These are phyloP conservation scores for Phalacrocorax carbo DNA, from an alignment of 2,113 vertebrate species.

Conservation along the genomic window DNA sequence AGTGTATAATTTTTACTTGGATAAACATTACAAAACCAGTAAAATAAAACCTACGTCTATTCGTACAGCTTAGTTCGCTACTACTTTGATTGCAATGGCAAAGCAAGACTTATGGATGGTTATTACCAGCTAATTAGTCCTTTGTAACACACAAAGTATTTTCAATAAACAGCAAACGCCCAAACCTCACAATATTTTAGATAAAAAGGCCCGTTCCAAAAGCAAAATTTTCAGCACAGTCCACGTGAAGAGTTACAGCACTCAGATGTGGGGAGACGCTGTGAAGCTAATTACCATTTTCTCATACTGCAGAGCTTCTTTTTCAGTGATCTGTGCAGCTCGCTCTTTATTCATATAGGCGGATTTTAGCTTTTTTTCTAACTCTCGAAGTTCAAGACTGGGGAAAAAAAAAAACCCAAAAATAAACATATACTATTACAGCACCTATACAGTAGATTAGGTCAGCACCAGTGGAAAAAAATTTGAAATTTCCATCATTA, in stretches of 20 bases:
- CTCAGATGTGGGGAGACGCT: neutral
- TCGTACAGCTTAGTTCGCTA: neutral
- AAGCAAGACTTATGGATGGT: neutral
- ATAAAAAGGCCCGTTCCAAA: neutral
- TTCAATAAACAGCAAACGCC: neutral
- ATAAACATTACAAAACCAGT: neutral
- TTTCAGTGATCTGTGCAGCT: slow-evolving; percentile 90
- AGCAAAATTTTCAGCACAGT: neutral
- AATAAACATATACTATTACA: neutral
- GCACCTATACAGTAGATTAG: too few relatives aligned
- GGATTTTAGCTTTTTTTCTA: slow-evolving; percentile 86
- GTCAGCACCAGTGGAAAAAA: neutral
- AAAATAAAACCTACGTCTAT: neutral
- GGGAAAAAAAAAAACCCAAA: neutral
- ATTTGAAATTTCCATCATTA: fast-evolving
- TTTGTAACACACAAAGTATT: neutral
- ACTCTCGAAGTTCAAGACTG: slow-evolving; percentile 87
- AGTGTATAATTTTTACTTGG: neutral
- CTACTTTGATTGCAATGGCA: neutral
- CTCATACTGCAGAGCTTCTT: slow-evolving; percentile 79
- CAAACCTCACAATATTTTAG: neutral
- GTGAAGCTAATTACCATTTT: slow-evolving; percentile 76
- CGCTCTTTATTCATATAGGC: slow-evolving; percentile 89
- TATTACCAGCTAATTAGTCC: neutral
- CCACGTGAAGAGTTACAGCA: neutral